A percentile compares a stretch with the other conserved stretches of the same genome.
phyloP scores from a whole-genome alignment of 2,797 vertebrate genomes.

The Molossus alvarezi region DNA sequence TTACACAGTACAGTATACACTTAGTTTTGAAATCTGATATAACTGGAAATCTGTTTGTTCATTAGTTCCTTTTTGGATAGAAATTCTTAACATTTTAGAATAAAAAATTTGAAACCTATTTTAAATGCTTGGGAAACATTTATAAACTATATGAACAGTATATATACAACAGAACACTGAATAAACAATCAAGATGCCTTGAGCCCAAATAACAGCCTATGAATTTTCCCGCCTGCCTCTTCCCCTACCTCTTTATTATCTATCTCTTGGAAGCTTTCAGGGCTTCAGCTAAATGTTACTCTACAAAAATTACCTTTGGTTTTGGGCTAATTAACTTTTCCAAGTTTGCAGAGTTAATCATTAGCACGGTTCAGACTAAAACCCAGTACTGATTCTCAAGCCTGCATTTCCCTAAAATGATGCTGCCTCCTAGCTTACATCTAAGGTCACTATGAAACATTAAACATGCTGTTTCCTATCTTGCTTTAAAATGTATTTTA shows the following conservation, averaged over 20 bases:
- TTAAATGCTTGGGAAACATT: not conserved
- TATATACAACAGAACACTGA: not conserved
- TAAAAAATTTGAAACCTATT: not conserved
- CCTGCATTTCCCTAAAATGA: not conserved
- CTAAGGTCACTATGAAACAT: conserved; percentile 19
- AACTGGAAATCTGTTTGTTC: not conserved
- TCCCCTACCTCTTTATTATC: not conserved
- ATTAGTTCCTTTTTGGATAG: not conserved
- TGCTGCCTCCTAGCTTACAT: not conserved
- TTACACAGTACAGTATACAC: not conserved
- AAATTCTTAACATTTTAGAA: not conserved
- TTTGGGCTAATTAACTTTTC: not conserved
- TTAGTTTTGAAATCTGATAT: not conserved
- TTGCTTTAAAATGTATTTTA: not conserved
- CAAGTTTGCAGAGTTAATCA: conserved; percentile 2
- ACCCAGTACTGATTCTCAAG: not conserved
- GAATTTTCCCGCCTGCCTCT: not conserved
- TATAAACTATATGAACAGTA: not conserved
- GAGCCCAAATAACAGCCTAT: not conserved
- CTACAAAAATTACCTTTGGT: not conserved
- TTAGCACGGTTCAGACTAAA: not conserved
- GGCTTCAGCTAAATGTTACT: conserved; percentile 28
- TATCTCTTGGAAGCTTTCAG: not conserved
- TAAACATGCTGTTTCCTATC: not conserved
- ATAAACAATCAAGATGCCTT: not conserved